Conservation (phyloP, 2,797 vertebrate genomes). For the Lates japonicus region DNA sequence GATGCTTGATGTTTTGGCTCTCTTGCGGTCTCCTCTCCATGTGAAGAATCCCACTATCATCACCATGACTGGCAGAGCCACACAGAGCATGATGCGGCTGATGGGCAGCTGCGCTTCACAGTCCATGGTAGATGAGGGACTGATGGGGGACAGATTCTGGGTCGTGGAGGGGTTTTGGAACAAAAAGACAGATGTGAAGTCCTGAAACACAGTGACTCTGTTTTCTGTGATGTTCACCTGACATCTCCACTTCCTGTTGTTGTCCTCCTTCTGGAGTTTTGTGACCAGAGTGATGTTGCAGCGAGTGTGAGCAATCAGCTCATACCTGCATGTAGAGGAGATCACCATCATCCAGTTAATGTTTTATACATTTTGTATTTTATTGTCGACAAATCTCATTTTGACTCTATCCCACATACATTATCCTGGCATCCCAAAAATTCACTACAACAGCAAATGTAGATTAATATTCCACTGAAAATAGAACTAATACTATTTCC, state of each 20-base stretch:
- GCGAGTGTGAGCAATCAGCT: constrained; percentile 4
- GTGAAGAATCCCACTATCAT: constrained; percentile 43
- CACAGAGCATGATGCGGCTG: constrained; percentile 62
- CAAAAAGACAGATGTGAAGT: constrained; percentile 59
- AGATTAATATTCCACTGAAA: too few relatives aligned
- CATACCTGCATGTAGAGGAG: constrained; percentile 9
- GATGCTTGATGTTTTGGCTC: background rate
- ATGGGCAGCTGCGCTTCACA: constrained; percentile 42
- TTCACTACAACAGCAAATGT: too few relatives aligned
- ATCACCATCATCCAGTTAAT: background rate
- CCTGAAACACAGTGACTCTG: background rate
- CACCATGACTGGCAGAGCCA: constrained; percentile 60
- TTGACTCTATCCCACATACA: too few relatives aligned
- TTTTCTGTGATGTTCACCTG: constrained; percentile 17
- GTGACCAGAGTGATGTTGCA: constrained; percentile 62
- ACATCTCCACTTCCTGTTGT: constrained; percentile 66
- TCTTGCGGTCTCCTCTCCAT: background rate
- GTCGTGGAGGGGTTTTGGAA: background rate
- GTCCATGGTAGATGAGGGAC: rapidly evolving
- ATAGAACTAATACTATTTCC: too few relatives aligned
- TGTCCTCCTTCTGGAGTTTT: constrained; percentile 54
- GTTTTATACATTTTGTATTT: background rate
- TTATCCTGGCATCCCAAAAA: too few relatives aligned
- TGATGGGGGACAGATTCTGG: rapidly evolving
- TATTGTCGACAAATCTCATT: too few relatives aligned